Evolutionary conservation across 2,113 vertebrate genomes (phyloP).

Genomic region (Chelonoidis abingdonii): DNA sequence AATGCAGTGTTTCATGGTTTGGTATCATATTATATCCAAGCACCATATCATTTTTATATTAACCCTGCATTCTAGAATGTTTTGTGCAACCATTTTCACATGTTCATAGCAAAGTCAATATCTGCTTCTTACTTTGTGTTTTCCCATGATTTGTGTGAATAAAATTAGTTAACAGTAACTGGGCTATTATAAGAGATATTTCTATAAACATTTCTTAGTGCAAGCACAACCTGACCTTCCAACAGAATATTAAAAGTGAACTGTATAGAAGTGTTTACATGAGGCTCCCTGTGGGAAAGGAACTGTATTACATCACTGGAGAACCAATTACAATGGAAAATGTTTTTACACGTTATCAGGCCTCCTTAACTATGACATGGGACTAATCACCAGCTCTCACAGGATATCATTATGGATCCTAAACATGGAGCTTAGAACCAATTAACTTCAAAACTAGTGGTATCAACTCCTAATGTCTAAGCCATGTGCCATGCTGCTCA

Average conservation of each 20-base stretch:
- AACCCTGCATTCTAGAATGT: neutral
- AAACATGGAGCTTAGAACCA: conserved; percentile 3
- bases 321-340: conserved; percentile 8
- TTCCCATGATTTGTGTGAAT: neutral
- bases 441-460: conserved; percentile 40
- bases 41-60: neutral
- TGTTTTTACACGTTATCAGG: conserved; percentile 22
- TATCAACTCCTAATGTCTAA: neutral
- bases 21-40: neutral
- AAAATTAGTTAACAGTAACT: neutral
- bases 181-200: neutral
- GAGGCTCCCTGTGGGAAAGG: neutral
- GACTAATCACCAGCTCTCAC: conserved; percentile 16
- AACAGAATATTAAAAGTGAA: neutral
- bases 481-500: neutral
- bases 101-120: neutral
- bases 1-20: neutral
- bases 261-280: neutral
- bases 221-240: neutral
- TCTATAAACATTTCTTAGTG: neutral
- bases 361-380: neutral
- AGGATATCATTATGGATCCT: conserved; percentile 43
- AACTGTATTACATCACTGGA: neutral
- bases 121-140: neutral
- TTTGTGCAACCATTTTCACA: neutral